Conservation (phyloP, 2,113 vertebrate genomes). For the Myanophis thanlyinensis region DNA sequence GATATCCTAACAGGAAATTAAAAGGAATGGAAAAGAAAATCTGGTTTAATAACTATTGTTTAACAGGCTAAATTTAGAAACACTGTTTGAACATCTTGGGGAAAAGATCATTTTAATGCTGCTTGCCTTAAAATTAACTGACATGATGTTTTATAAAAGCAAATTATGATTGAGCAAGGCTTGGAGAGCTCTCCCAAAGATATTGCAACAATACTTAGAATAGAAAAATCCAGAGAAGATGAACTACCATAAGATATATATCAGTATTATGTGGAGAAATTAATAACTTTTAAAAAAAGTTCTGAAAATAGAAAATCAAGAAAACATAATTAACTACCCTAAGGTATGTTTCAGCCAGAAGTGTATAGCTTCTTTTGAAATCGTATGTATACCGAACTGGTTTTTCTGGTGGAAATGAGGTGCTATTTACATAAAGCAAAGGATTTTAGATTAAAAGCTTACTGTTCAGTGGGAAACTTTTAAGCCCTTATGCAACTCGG, state of each 20-base stretch:
- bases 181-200: not conserved
- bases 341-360: not conserved
- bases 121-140: not conserved
- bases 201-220: not conserved
- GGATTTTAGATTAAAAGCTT: not conserved
- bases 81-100: not conserved
- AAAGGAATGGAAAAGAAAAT: not conserved
- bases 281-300: not conserved
- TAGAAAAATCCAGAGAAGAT: not conserved
- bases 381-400: not conserved
- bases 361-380: not conserved
- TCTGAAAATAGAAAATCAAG: not conserved
- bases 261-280: not conserved
- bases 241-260: not conserved
- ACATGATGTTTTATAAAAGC: not conserved
- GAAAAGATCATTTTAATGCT: conserved; percentile 11
- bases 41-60: not conserved
- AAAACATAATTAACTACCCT: not conserved
- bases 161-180: not conserved
- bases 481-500: not conserved
- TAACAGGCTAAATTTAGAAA: not conserved
- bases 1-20: not conserved
- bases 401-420: not conserved
- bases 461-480: not conserved
- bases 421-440: not conserved